A percentile compares a stretch with the other conserved stretches of the same genome.
Evolutionary conservation across 2,888 invertebrate genomes (phyloP).

Genomic region (Epistrophe grossulariae): DNA sequence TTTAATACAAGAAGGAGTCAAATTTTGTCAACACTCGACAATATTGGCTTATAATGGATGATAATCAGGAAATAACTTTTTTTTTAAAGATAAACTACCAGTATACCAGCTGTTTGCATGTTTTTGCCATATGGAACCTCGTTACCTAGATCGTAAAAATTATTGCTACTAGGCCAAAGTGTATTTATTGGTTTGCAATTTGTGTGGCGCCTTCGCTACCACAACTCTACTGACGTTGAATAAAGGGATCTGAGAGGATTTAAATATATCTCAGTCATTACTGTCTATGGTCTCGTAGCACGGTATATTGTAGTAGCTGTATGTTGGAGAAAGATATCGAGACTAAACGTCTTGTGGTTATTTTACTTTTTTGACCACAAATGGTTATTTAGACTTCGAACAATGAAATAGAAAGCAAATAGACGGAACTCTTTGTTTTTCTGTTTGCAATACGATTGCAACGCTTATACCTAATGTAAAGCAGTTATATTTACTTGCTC

Average conservation of each 20-base stretch:
- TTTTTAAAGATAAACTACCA: slow-evolving; percentile 6
- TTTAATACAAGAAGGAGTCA: slow-evolving; percentile 53
- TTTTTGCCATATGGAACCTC: slow-evolving; percentile 22
- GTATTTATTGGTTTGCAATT: slow-evolving; percentile 29
- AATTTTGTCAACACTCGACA: slow-evolving; percentile 61
- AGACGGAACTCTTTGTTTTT: slow-evolving; percentile 45
- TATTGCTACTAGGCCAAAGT: slow-evolving; percentile 47
- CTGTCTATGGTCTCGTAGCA: slow-evolving; percentile 10
- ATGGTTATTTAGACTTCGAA: slow-evolving; percentile 41
- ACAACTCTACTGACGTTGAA: slow-evolving; percentile 7
- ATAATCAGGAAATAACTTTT: slow-evolving; percentile 65
- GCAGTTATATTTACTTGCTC: slow-evolving; percentile 1
- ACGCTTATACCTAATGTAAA: slow-evolving; percentile 27
- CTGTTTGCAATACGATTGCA: slow-evolving; percentile 19
- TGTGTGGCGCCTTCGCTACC: slow-evolving; percentile 14
- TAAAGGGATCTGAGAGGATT: slow-evolving; percentile 58
- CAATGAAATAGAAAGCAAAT: slow-evolving; percentile 52
- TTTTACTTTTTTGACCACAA: slow-evolving; percentile 48
- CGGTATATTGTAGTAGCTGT: too few relatives aligned
- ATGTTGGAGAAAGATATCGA: slow-evolving; percentile 11
- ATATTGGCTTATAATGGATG: slow-evolving; percentile 67
- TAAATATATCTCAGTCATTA: slow-evolving; percentile 25
- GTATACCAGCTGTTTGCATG: slow-evolving; percentile 6
- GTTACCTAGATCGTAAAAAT: slow-evolving; percentile 57
- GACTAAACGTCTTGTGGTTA: slow-evolving; percentile 41